Evolutionary conservation across 2,797 vertebrate genomes (phyloP), one percentile per base, ranked within the genome.

Genomic region (Sebastes trivittatus): DNA sequence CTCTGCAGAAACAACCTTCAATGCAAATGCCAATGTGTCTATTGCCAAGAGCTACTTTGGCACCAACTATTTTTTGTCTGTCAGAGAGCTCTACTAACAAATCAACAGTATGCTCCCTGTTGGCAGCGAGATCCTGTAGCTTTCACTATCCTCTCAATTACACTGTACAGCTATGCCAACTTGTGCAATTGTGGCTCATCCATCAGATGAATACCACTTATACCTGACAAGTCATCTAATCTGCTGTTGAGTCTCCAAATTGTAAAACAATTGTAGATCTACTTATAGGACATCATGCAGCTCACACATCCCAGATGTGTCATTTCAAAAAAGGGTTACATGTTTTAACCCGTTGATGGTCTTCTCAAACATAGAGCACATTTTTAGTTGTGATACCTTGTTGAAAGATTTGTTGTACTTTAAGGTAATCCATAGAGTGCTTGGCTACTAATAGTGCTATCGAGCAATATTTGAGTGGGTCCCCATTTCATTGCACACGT

Each of bases 51-150:
- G 78, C 60, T 67, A 36, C 49, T 72, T 72, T 72, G 80, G 82
- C 80, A 87, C 64, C 88, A 90, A 74, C 78, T 62, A 64, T 75
- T 81, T 86, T 86, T 78, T 42, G 38, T 66, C 68, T 69, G 69
- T 60, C 77, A 83, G 65, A 72, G 42, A 74, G 67, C 58, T 49
- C 46, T 38, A 27, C 74, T 55, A 84, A 80, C 67, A 71, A 72
- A 87, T 84, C 81, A 78, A 64, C 80, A 82, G 65, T 56, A 36
- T 69, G 18, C 49, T 66, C 32, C 22, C 30, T 3, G 6, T 29
- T 74, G 81, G 80, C 83, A 81, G 7, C 6, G n/a, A 62, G 34
- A 67, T 34, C 62, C 55, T 22, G 38, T 61, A 23, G 36, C 73
- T 49, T 72, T 58, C 38, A 30, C 74, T 61, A 5, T 71, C 62